Conservation (phyloP, 2,113 vertebrate species). For the Marmota flaviventris region DNA sequence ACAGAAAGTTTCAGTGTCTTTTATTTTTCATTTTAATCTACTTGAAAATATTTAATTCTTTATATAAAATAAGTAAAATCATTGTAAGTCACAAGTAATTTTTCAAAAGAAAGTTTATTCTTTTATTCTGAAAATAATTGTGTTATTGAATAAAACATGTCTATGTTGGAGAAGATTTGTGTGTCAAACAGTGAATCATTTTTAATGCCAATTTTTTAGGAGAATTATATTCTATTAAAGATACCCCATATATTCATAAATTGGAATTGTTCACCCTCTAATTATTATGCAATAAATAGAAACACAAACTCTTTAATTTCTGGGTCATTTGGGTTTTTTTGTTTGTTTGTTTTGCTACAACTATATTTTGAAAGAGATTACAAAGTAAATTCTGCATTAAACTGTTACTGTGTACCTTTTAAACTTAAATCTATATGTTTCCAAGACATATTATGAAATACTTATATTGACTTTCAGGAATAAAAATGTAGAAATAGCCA, state of each 20-base stretch:
- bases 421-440: background rate
- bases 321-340: background rate
- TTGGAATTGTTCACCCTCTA: background rate
- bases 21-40: conserved; percentile 42
- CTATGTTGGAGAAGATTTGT: background rate
- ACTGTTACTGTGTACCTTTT: background rate
- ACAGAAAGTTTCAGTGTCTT: background rate
- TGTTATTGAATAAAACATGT: conserved; percentile 6
- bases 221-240: background rate
- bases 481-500: background rate
- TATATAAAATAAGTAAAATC: background rate
- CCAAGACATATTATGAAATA: background rate
- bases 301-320: background rate
- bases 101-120: background rate
- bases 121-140: conserved; percentile 36
- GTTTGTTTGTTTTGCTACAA: background rate
- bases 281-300: background rate
- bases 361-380: conserved; percentile 31
- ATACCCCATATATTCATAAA: background rate
- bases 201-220: background rate
- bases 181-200: background rate
- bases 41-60: background rate
- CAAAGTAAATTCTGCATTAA: conserved; percentile 4
- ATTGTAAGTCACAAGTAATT: background rate
- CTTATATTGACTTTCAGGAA: background rate